Evolutionary conservation across 2,113 vertebrate species (phyloP).

Genomic region (Pseudorhombus dupliciocellatus): DNA sequence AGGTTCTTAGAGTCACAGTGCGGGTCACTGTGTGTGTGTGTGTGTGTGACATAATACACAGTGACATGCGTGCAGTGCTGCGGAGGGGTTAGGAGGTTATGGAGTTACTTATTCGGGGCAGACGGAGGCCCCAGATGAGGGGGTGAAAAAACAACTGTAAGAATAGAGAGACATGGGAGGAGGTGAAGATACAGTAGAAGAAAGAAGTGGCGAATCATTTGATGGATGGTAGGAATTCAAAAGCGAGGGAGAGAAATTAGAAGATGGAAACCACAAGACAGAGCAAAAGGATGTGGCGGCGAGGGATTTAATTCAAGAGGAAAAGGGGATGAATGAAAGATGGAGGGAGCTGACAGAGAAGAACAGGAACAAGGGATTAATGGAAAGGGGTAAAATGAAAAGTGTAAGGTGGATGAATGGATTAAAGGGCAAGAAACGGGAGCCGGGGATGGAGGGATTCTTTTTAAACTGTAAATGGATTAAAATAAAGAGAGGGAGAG

Average conservation of each 20-base stretch:
- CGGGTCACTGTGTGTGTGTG: constrained; percentile 36
- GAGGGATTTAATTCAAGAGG: constrained; percentile 23
- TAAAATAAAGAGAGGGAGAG: background rate
- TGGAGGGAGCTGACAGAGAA: background rate
- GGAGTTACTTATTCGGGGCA: constrained; percentile 40
- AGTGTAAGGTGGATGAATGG: background rate
- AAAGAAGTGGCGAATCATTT: background rate
- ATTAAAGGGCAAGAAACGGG: background rate
- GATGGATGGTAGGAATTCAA: no score
- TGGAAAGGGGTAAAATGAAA: constrained; percentile 10
- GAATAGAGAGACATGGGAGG: background rate
- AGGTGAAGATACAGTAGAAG: constrained; percentile 14
- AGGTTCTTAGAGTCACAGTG: constrained; percentile 60
- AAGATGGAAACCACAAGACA: no score
- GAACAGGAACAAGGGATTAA: constrained; percentile 18
- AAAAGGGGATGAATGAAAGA: background rate
- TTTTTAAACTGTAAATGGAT: background rate
- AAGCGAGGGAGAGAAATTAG: background rate
- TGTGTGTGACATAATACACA: constrained; percentile 53
- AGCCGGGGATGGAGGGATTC: no score
- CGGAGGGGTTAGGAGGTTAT: constrained; percentile 50
- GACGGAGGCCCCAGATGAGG: constrained; percentile 3
- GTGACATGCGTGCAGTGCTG: constrained; percentile 62
- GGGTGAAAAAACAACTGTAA: background rate
- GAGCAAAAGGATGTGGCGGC: background rate